Evolutionary conservation across 1,140 invertebrate genomes (phyloP), one percentile per base, ranked within the genome.

Genomic region (Nilaparvata lugens): DNA sequence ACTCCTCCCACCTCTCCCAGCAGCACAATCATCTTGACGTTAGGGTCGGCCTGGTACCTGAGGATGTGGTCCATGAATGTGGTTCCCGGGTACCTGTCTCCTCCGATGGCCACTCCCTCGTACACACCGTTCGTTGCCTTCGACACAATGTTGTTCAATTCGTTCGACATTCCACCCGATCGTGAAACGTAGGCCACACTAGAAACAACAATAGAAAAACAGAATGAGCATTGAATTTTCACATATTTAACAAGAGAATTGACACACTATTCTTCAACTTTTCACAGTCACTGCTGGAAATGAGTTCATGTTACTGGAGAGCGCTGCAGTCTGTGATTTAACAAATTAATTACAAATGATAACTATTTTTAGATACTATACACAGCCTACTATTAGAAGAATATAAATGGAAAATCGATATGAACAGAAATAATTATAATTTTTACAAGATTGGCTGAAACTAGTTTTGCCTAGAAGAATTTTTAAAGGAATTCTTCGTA

Each of bases 111-210:
- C 2, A 99, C 90, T 9, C 97, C 97, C 74, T 99, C 97, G 68
- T 90, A 89, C 0, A 99, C 97, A 42, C 97, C 97, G 76, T 99
- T 91, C 0, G 97, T 95, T 40, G 95, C 87, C 70, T 97, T 93
- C 0, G 94, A 92, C 56, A 99, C 85, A 51, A 99, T 98, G 74
- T 99, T 99, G 78, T 99, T 99, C 55, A 99, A 77, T 75, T 99
- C 97, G 72, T 99, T 99, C 4, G 94, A 97, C 97, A 99, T 99
- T 18, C 97, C 97, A 53, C 97, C 97, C 0, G 96, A 99, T 55
- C 96, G 83, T 0, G 95, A 98, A 5, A 99, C 97, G 71, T 99
- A 99, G 0, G 95, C 96, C 48, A 98, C 92, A 74, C 93, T 96
- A 69, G 40, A 78, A 61, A 16, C 35, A 31, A 58, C 4, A 42